Percentiles rank a stretch among this genome's conserved stretches.
phyloP scores from a whole-genome alignment of 2,113 vertebrate species.

The Saguinus imperator region DNA sequence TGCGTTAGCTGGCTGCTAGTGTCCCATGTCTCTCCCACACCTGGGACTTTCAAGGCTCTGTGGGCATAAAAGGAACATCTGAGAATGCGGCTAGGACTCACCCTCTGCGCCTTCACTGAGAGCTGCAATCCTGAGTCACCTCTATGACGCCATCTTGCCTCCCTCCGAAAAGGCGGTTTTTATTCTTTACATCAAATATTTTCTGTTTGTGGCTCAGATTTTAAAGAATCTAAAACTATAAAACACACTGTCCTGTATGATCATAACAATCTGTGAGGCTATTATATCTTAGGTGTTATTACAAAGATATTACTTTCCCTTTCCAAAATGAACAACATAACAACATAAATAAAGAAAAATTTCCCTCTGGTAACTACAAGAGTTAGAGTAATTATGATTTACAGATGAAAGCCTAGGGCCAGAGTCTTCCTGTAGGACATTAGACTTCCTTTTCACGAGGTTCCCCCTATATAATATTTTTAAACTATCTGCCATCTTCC shows the following conservation, averaged over 20 bases:
- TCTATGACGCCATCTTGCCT: too few species aligned
- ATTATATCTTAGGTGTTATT: neutral
- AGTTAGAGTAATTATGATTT: neutral
- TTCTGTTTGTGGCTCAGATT: neutral
- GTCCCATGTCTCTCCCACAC: too few species aligned
- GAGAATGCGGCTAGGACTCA: too few species aligned
- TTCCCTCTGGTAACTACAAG: neutral
- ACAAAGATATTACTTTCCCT: conserved; percentile 10
- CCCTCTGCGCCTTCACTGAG: too few species aligned
- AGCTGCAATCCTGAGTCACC: too few species aligned
- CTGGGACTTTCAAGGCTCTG: too few species aligned
- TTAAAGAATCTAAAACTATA: neutral
- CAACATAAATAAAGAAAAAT: neutral
- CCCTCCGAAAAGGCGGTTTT: too few species aligned
- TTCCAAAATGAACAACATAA: neutral
- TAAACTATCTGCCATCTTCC: neutral
- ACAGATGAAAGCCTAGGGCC: neutral
- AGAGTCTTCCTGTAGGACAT: neutral
- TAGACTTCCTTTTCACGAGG: neutral
- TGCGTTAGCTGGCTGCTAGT: too few species aligned
- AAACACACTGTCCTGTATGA: neutral
- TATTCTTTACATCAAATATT: neutral
- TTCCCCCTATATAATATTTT: neutral
- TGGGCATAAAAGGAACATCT: too few species aligned
- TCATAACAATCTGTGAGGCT: neutral